phyloP scores from a whole-genome alignment of 2,888 invertebrate genomes.

The Drosophila yooni region DNA sequence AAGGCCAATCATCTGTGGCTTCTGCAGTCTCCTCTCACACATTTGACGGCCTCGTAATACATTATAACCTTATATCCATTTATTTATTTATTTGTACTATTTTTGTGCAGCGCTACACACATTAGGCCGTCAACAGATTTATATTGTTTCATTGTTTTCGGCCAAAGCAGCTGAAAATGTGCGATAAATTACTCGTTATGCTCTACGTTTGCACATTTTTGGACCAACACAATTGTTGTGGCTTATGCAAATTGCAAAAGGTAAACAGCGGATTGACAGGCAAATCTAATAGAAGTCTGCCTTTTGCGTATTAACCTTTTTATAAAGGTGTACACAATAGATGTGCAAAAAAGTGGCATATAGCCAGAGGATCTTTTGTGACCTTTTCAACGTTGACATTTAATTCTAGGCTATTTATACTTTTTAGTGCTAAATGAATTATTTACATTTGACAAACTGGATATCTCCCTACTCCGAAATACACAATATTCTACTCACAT shows the following conservation, averaged over 20 bases:
- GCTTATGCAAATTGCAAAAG: slow-evolving; percentile 50
- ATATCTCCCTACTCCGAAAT: not conserved
- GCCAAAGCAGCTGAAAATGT: slow-evolving; percentile 12
- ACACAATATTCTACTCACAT: not conserved
- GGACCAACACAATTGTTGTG: slow-evolving; percentile 35
- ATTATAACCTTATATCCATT: slow-evolving; percentile 28
- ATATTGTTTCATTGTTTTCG: slow-evolving; percentile 34
- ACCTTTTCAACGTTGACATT: not conserved
- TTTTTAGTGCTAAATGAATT: not conserved
- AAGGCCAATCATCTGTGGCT: slow-evolving; percentile 57
- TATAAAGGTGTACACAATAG: not conserved
- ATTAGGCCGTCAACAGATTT: slow-evolving; percentile 27
- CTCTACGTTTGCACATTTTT: slow-evolving; percentile 31
- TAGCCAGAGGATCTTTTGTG: not conserved
- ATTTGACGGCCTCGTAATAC: slow-evolving; percentile 30
- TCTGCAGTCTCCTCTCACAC: slow-evolving; percentile 16
- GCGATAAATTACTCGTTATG: slow-evolving; percentile 36
- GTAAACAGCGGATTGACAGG: slow-evolving; percentile 35
- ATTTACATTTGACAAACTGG: not conserved
- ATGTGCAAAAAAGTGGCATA: not conserved
- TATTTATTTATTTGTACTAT: slow-evolving; percentile 38
- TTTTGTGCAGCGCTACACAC: slow-evolving; percentile 30
- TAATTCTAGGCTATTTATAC: not conserved
- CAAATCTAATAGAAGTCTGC: slow-evolving; percentile 40
- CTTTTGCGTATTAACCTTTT: slow-evolving; percentile 19